Evolutionary conservation across 2,888 invertebrate species (phyloP).

Genomic region (Silvanus unidentatus): DNA sequence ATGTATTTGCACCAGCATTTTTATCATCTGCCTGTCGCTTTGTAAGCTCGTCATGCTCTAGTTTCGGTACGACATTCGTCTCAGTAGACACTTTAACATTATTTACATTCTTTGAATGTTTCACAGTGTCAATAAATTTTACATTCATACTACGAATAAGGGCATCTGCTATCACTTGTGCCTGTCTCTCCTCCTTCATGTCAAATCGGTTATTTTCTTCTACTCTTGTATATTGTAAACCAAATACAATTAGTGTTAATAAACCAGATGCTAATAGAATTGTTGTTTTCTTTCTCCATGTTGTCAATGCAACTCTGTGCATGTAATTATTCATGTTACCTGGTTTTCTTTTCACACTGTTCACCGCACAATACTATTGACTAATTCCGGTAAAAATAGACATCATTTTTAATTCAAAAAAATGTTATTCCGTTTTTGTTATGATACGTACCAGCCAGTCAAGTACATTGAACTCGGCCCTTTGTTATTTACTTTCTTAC

Average conservation of each 20-base stretch:
- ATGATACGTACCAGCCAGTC: too few species aligned
- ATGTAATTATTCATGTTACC: conserved; percentile 35
- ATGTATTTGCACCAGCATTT: conserved; percentile 12
- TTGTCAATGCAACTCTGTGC: conserved; percentile 45
- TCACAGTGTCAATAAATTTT: conserved; percentile 30
- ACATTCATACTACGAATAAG: conserved; percentile 30
- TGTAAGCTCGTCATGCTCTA: conserved; percentile 44
- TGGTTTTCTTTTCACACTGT: not conserved
- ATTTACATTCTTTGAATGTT: conserved; percentile 1
- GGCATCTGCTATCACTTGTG: conserved; percentile 26
- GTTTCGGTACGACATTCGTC: conserved; percentile 28
- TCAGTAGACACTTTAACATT: conserved; percentile 18
- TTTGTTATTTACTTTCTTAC: too few species aligned
- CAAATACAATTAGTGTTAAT: conserved; percentile 45
- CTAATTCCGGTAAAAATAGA: too few species aligned
- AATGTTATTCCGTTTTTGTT: too few species aligned
- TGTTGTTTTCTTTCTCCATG: conserved; percentile 49
- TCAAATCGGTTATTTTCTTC: conserved; percentile 23
- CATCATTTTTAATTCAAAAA: too few species aligned
- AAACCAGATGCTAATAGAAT: conserved; percentile 42
- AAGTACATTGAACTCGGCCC: too few species aligned
- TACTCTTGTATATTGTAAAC: conserved; percentile 44
- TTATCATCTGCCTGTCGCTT: conserved; percentile 11
- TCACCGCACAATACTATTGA: too few species aligned
- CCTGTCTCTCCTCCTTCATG: conserved; percentile 23